Conservation (phyloP, 2,113 vertebrate genomes). For the Forbesichthys papilliferus region DNA sequence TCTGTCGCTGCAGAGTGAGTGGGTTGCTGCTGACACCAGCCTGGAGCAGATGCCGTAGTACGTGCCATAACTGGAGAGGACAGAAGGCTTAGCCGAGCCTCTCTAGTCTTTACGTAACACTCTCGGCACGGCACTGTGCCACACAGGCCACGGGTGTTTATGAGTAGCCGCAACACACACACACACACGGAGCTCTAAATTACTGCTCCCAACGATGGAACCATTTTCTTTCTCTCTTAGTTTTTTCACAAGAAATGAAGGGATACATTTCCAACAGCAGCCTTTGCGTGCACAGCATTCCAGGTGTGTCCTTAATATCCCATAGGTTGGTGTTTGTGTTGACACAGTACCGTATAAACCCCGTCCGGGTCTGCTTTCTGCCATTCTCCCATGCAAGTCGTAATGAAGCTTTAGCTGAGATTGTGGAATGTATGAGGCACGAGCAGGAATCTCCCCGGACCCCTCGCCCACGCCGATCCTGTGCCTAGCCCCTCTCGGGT, state of each 20-base stretch:
- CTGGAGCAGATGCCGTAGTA: conserved; percentile 41
- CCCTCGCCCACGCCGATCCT: no score
- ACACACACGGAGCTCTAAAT: conserved; percentile 29
- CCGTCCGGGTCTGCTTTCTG: conserved; percentile 1
- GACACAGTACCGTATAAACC: background rate
- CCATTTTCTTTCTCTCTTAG: conserved; percentile 16
- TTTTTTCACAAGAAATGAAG: conserved; percentile 41
- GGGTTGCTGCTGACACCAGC: conserved; percentile 10
- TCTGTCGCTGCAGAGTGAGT: conserved; percentile 35
- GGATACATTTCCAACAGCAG: conserved; percentile 52
- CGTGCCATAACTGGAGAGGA: conserved; percentile 41
- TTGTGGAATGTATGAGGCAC: conserved; percentile 5
- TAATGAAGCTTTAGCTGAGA: conserved; percentile 1
- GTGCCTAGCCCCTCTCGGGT: background rate
- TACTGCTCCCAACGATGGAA: conserved; percentile 28
- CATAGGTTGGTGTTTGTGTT: background rate
- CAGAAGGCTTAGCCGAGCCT: conserved; percentile 55
- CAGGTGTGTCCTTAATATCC: conserved; percentile 6
- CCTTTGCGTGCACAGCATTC: conserved; percentile 24
- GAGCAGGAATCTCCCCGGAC: background rate
- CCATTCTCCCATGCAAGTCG: background rate
- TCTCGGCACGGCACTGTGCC: conserved; percentile 30
- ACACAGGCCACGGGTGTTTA: conserved; percentile 36
- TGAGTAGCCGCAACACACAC: conserved; percentile 53
- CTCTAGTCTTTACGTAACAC: conserved; percentile 54